Percentiles rank a stretch among this genome's conserved stretches.
Conservation (phyloP, 1,140 invertebrate genomes). For the Hylaeus volcanicus region DNA sequence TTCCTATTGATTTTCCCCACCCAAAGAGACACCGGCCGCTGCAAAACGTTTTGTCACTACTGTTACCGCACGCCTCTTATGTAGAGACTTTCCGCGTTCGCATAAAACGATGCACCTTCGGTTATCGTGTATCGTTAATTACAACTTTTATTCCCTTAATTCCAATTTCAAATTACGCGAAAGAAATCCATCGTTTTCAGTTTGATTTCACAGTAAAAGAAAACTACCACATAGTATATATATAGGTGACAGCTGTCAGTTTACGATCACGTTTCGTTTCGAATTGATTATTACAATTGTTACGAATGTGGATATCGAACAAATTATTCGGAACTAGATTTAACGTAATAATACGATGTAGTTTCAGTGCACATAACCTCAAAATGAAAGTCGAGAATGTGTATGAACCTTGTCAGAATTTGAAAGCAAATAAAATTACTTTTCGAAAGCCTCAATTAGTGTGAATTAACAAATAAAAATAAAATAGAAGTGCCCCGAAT, state of each 20-base stretch:
- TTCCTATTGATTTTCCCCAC: slow-evolving; percentile 74
- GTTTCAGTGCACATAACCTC: slow-evolving; percentile 23
- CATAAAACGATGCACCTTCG: background rate
- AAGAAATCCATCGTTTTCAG: too few species aligned
- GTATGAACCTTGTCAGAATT: background rate
- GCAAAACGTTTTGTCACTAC: slow-evolving; percentile 24
- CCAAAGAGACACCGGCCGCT: slow-evolving; percentile 39
- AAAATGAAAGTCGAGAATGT: background rate
- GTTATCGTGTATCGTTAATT: background rate
- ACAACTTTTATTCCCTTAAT: background rate
- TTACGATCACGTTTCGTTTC: background rate
- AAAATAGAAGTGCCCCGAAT: background rate
- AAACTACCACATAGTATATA: background rate
- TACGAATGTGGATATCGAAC: background rate
- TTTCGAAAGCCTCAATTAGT: too few species aligned
- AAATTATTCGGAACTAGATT: background rate
- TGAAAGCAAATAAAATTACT: background rate
- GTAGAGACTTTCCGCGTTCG: slow-evolving; percentile 23
- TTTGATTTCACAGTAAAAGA: background rate
- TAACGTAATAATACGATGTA: background rate
- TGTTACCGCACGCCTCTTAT: slow-evolving; percentile 16
- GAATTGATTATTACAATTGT: background rate
- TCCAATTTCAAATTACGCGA: too few species aligned
- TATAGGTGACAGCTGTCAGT: background rate
- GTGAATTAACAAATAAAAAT: background rate